Evolutionary conservation across 1,140 invertebrate species (phyloP).

Genomic region (Conus ventricosus): DNA sequence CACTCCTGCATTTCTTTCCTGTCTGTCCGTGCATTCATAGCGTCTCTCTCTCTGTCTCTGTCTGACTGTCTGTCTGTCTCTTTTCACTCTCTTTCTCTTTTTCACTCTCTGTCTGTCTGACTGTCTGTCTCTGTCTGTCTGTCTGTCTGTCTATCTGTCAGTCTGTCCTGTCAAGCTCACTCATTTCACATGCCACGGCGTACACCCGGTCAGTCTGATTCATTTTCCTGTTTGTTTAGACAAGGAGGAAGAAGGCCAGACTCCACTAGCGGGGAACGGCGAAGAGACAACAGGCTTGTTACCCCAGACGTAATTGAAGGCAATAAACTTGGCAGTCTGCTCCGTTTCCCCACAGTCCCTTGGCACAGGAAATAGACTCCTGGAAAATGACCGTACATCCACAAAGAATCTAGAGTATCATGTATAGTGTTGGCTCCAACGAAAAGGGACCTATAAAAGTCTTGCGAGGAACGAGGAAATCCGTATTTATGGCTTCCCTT

Average conservation of each 20-base stretch:
- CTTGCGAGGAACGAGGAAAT: neutral
- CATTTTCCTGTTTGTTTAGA: no score
- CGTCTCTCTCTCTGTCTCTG: neutral
- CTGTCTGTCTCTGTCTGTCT: neutral
- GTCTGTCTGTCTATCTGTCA: neutral
- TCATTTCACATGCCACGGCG: no score
- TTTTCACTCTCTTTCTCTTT: neutral
- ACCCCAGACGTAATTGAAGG: neutral
- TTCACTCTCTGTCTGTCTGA: neutral
- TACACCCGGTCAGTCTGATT: no score
- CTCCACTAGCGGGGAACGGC: neutral
- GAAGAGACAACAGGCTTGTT: neutral
- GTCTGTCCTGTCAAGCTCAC: neutral
- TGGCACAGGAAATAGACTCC: neutral
- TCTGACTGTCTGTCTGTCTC: neutral
- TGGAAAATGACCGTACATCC: neutral
- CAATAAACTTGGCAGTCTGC: neutral
- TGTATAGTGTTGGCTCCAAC: neutral
- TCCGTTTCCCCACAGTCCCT: neutral
- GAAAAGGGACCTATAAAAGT: neutral
- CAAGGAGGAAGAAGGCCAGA: no score
- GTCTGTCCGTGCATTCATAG: neutral
- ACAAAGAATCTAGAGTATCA: neutral
- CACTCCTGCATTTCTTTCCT: neutral
- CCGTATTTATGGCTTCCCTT: neutral